These are phyloP conservation scores for Mustela lutreola DNA, from an alignment of 2,113 vertebrate genomes.

Conservation along the genomic window DNA sequence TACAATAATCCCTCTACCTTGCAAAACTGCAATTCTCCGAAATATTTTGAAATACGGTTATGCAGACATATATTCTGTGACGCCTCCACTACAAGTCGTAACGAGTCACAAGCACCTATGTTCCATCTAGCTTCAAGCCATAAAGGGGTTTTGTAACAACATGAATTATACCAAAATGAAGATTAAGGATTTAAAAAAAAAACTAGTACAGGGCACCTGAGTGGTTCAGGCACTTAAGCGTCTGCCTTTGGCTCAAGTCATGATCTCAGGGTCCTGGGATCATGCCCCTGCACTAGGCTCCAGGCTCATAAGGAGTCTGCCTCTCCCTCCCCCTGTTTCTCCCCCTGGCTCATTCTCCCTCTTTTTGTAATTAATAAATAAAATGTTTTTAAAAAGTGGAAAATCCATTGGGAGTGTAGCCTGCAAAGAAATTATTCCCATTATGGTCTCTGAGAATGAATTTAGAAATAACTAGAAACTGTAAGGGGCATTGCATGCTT, in stretches of 20 bases:
- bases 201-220: neutral
- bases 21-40: neutral
- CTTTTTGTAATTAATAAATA: neutral
- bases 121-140: neutral
- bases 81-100: slow-evolving; percentile 13
- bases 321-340: neutral
- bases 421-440: neutral
- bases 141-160: neutral
- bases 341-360: neutral
- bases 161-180: slow-evolving; percentile 30
- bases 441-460: neutral
- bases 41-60: neutral
- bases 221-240: neutral
- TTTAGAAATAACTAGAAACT: neutral
- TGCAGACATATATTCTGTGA: neutral
- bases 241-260: neutral
- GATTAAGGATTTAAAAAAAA: slow-evolving; percentile 7
- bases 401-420: neutral
- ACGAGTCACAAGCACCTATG: neutral
- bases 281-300: neutral
- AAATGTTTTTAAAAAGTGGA: neutral
- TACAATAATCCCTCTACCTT: neutral
- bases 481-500: neutral
- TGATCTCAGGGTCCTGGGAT: neutral
- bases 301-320: neutral